Evolutionary conservation across 2,113 vertebrate genomes (phyloP).

Genomic region (Ceyx margarethae): DNA sequence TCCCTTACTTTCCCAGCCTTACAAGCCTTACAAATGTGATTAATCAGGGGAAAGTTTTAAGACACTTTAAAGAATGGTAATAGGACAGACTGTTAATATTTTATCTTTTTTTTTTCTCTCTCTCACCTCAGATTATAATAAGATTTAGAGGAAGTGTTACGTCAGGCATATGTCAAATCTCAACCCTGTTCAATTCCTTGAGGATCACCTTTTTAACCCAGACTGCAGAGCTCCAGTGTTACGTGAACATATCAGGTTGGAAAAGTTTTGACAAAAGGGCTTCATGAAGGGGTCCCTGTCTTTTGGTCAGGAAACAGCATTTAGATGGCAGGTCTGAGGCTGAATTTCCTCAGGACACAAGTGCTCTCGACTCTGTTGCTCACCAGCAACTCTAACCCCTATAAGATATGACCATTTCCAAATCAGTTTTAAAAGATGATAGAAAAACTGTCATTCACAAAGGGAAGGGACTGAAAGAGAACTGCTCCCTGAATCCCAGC

Average conservation of each 20-base stretch:
- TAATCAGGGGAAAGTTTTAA: constrained; percentile 1
- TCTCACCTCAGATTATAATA: not conserved
- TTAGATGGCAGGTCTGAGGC: not conserved
- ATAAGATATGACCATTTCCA: not conserved
- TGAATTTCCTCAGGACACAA: not conserved
- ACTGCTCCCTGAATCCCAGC: not conserved
- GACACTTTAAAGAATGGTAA: not conserved
- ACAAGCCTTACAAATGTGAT: not conserved
- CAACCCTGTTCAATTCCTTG: not conserved
- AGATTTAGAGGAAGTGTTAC: not conserved
- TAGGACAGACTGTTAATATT: not conserved
- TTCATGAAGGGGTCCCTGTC: not conserved
- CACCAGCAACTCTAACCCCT: not conserved
- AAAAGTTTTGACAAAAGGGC: not conserved
- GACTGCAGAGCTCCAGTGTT: not conserved
- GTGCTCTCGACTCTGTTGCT: accelerated
- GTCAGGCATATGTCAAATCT: not conserved
- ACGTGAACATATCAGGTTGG: not conserved
- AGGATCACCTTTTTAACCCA: not conserved
- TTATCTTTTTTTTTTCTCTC: not conserved
- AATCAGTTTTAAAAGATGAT: not conserved
- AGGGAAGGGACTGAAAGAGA: not conserved
- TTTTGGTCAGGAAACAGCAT: not conserved
- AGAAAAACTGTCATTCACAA: not conserved
- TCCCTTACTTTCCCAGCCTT: not conserved